Base-by-base conservation (phyloP, 2,797 vertebrate species). In the Enteromius afrohamiltoni region DNA sequence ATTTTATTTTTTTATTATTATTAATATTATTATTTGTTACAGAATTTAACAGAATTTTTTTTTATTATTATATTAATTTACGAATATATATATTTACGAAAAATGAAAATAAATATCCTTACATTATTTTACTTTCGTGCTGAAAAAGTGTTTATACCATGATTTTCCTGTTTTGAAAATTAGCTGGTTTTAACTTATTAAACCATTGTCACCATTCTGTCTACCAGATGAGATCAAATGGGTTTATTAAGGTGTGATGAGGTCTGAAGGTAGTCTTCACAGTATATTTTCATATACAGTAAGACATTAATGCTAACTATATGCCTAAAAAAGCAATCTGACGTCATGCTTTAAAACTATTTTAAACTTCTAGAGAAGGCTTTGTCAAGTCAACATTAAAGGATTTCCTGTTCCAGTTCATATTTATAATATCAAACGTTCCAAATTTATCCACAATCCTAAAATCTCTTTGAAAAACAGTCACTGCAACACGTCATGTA, bases 361-460 rank as follows among this genome's bases (percentile, higher is more conserved):
- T 70, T 70, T 26, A 45, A 70, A 70, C 68, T 45, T 45, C 16
- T 40, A 70, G 40, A 6, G 6, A 6, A 74, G 29, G 11, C 71
- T 53, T 53, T 53, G 29, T 53, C 29, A 74, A 53, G 49, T 31
- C 3, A 74, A 37, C 49, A 74, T 74, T 29, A 53, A 53, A 53
- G 29, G 34, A 7, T 11, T 37, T 53, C 49, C 47, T 8, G 16
- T 74, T n/a, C 51, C 31, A 74, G 71, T 53, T 74, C 49, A 53
- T 34, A 74, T 74, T 74, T 53, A 74, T 53, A n/a, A 74, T 74
- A 53, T 74, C 49, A 74, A 53, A 53, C 3, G 11, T 34, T 74
- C 49, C 71, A 74, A 74, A 74, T 53, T 14, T 74, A 74, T 34
- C 71, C 71, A 74, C 49, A 29, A 37, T 34, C 71, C 51, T 74